Base-by-base conservation (phyloP, 1,140 invertebrate genomes). In the Polypedilum pembai region DNA sequence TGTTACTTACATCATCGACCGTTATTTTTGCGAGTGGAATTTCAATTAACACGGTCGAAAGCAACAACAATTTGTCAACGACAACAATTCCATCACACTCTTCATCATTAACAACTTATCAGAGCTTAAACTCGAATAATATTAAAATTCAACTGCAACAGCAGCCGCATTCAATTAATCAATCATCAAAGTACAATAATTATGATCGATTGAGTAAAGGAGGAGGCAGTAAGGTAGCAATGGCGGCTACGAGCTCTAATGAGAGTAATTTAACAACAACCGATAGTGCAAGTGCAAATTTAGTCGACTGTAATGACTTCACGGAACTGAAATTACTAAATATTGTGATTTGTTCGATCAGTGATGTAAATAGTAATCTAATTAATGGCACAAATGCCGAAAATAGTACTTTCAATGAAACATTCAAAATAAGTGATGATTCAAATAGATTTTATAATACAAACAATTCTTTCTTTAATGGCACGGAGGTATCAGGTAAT, bases 311-410 rank as follows among this genome's bases (percentile, higher is more conserved):
- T 21, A 69, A 21, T 69, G 65, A 69, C 20, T 69, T 69, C 20
- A 69, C 65, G 17, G 65, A 69, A 69, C 65, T 18, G 17, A 69
- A 69, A 69, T 69, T 69, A 20, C 20, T 69, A 4, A 69, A 69
- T 69, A 20, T 69, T 69, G 65, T 69, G 65, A 18, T 69, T 20
- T 69, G 65, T 69, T 20, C 17, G 8, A 69, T 18, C 8, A 20
- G 20, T 69, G 65, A 69, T 69, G 65, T 69, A 69, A 69, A 69
- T 69, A 69, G 65, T 69, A 69, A 69, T 69, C 20, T 69, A 69
- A 69, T 69, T 20, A 69, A 69, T 21, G 65, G 17, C 17, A 20
- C 65, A 8, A 69, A 69, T 69, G 65, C 65, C 17, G 65, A 69
- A n/a, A 69, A 69, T 69, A 69, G 65, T 69, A 69, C 65, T 69